These are phyloP conservation scores for Peromyscus leucopus DNA, from an alignment of 2,113 vertebrate genomes.

Conservation along the genomic window DNA sequence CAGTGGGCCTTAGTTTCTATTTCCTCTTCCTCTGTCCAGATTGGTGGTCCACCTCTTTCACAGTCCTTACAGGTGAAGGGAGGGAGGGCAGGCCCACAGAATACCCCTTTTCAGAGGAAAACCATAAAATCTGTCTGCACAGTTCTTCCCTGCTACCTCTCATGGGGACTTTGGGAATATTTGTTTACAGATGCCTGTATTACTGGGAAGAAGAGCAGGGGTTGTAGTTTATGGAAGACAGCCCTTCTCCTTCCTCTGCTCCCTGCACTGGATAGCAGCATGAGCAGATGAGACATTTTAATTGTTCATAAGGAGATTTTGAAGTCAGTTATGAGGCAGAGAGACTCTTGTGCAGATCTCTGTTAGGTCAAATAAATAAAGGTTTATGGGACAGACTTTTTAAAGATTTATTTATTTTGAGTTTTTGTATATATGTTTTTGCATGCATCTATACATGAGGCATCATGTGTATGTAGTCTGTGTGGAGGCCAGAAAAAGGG, in stretches of 20 bases:
- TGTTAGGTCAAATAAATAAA: not conserved
- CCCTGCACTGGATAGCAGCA: not conserved
- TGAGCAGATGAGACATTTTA: not conserved
- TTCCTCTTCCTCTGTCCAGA: not conserved
- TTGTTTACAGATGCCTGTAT: not conserved
- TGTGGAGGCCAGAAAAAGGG: not conserved
- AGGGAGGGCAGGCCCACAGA: not conserved
- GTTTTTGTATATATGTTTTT: not conserved
- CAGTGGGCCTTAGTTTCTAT: rapidly evolving
- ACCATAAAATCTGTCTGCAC: not conserved
- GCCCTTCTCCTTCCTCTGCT: not conserved
- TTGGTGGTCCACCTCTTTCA: not conserved
- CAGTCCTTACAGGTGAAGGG: not conserved
- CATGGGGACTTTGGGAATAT: not conserved
- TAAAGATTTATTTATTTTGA: not conserved
- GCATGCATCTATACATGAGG: too few relatives aligned
- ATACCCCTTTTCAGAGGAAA: not conserved
- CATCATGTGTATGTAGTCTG: not conserved
- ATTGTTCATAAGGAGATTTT: not conserved
- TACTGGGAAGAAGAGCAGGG: not conserved
- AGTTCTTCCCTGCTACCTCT: not conserved
- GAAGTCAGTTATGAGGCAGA: not conserved
- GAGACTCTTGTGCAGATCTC: not conserved
- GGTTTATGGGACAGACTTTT: not conserved
- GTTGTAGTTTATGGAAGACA: not conserved